phyloP scores from a whole-genome alignment of 2,113 vertebrate species.

The Pogona vitticeps region DNA sequence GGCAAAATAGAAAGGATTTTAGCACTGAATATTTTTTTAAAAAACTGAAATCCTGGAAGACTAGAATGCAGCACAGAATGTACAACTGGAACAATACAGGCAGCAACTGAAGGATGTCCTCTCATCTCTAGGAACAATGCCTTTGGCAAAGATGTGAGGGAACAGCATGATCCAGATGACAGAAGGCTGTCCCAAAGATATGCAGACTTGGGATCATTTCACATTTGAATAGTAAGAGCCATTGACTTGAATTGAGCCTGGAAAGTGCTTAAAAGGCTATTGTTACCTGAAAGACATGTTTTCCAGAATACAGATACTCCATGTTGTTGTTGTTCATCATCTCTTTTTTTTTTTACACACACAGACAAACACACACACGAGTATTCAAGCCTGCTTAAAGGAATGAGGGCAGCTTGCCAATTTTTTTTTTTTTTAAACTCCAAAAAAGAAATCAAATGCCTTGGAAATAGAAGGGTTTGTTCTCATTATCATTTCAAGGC shows the following conservation, averaged over 20 bases:
- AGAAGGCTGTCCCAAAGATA: neutral
- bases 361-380: neutral
- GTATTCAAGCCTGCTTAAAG: slow-evolving; percentile 29
- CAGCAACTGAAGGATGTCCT: neutral
- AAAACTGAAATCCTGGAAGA: neutral
- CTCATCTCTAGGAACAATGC: neutral
- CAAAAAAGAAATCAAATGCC: neutral
- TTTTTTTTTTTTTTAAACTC: slow-evolving; percentile 34
- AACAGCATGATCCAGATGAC: no score
- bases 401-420: slow-evolving; percentile 18
- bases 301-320: neutral
- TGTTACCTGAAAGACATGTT: slow-evolving; percentile 19
- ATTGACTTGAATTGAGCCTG: slow-evolving; percentile 4
- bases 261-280: neutral
- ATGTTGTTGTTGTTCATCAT: neutral
- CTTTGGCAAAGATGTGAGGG: neutral
- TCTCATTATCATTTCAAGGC: slow-evolving; percentile 28
- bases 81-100: neutral
- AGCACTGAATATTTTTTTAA: neutral
- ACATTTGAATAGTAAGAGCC: neutral
- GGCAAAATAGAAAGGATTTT: neutral
- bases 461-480: slow-evolving; percentile 29
- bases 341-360: neutral
- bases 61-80: neutral
- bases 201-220: neutral